phyloP scores from a whole-genome alignment of 1,140 invertebrate species.

The Propsilocerus akamusi region DNA sequence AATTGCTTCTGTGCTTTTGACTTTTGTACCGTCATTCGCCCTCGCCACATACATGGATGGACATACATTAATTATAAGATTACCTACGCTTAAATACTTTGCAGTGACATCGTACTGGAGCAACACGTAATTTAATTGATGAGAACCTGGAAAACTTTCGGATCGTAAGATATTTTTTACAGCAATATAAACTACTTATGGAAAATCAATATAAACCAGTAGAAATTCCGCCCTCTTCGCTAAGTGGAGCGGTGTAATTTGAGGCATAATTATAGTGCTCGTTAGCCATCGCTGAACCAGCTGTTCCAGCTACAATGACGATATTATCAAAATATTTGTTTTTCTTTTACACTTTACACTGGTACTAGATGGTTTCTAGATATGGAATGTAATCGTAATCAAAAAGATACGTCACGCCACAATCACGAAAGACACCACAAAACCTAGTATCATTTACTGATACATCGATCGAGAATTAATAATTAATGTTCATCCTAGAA shows the following conservation, averaged over 20 bases:
- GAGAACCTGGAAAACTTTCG: slow-evolving; percentile 48
- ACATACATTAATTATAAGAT: no score
- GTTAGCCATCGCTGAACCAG: slow-evolving; percentile 58
- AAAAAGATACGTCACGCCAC: not conserved
- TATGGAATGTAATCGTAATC: not conserved
- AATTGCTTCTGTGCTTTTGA: no score
- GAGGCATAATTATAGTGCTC: slow-evolving; percentile 37
- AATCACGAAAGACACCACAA: not conserved
- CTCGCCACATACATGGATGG: no score
- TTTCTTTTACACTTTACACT: not conserved
- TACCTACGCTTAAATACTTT: no score
- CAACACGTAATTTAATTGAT: slow-evolving; percentile 46
- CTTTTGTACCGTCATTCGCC: no score
- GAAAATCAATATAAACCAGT: slow-evolving; percentile 38
- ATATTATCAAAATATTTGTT: not conserved
- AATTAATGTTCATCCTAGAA: not conserved
- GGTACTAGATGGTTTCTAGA: no score
- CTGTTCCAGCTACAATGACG: slow-evolving; percentile 56
- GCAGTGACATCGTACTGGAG: no score
- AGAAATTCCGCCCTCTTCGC: slow-evolving; percentile 53
- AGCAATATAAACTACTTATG: slow-evolving; percentile 39
- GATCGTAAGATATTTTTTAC: slow-evolving; percentile 44
- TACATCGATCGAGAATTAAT: not conserved
- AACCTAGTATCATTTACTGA: not conserved
- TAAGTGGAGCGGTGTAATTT: slow-evolving; percentile 36